Percentiles rank a stretch among this genome's conserved stretches.
phyloP scores from a whole-genome alignment of 2,113 vertebrate species.

The Gopherus flavomarginatus region DNA sequence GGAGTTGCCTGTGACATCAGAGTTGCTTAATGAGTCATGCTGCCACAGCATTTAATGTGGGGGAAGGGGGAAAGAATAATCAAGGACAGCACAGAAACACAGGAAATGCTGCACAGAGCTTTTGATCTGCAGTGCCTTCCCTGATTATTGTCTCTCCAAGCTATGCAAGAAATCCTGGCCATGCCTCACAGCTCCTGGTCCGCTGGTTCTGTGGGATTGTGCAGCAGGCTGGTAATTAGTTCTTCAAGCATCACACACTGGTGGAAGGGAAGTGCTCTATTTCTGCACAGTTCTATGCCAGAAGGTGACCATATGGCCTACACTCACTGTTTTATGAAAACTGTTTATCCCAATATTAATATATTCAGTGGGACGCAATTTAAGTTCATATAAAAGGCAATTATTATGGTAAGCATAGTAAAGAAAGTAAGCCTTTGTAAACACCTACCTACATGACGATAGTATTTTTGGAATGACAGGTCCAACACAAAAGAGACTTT shows the following conservation, averaged over 20 bases:
- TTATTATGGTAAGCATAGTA: background rate
- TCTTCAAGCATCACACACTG: background rate
- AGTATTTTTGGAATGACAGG: background rate
- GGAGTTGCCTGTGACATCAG: background rate
- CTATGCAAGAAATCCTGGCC: background rate
- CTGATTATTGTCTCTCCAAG: background rate
- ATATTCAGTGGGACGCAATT: background rate
- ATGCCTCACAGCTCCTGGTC: background rate
- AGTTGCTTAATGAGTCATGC: background rate
- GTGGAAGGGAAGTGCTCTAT: background rate
- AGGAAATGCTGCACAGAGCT: background rate
- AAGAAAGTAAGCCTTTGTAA: background rate
- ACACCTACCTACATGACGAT: background rate
- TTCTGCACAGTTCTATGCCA: background rate
- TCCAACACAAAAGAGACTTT: background rate
- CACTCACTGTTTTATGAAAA: background rate
- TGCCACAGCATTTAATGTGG: background rate
- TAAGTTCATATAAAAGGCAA: background rate
- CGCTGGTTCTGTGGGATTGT: background rate
- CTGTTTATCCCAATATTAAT: background rate
- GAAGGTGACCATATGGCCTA: background rate
- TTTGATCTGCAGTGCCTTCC: background rate
- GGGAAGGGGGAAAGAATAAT: accelerated
- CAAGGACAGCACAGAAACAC: background rate
- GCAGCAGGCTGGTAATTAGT: background rate